Evolutionary conservation across 2,888 invertebrate genomes (phyloP), one percentile per base, ranked within the genome.

Genomic region (Marronus borbonicus): DNA sequence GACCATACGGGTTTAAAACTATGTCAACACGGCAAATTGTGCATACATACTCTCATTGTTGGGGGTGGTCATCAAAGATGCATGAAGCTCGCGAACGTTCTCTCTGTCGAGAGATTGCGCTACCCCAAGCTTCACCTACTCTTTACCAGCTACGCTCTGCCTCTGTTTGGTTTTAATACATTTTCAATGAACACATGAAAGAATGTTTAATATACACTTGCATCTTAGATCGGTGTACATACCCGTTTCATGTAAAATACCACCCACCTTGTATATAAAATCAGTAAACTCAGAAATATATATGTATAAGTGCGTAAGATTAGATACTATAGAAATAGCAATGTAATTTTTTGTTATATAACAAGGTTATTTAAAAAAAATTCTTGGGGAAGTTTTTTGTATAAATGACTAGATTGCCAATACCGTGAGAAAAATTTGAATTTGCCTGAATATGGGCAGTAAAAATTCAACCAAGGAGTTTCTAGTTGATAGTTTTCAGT

Each of bases 21-120:
- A 87, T 88, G 88, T 88, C 88, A 88, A 88, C 88, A 88, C 84
- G 86, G 88, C 86, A 88, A 88, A 88, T 88, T 88, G 88, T 88
- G 88, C 88, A 88, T 88, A 87, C 86, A 74, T 74, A 85, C 84
- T 86, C 84, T 86, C 87, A 88, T 88, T 88, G 88, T 88, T 87
- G 83, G 84, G 85, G 84, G 83, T 52, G 83, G 84, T 84, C 86
- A 88, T 88, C 86, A 88, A 88, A 87, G 86, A 88, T 88, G 86
- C 86, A 88, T 87, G 87, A 85, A 84, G 70, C 80, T 81, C 81
- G 82, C 82, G 82, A 82, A 83, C 84, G 84, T 70, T 72, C 74
- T 66, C 60, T 72, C 78, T 49, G 78, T 36, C 76, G 55, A 68
- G 79, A 81, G 80, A 81, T 80, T 81, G 81, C 81, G 81, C 76